Conservation (phyloP, 2,888 invertebrate genomes). For the Rhogogaster chlorosoma region DNA sequence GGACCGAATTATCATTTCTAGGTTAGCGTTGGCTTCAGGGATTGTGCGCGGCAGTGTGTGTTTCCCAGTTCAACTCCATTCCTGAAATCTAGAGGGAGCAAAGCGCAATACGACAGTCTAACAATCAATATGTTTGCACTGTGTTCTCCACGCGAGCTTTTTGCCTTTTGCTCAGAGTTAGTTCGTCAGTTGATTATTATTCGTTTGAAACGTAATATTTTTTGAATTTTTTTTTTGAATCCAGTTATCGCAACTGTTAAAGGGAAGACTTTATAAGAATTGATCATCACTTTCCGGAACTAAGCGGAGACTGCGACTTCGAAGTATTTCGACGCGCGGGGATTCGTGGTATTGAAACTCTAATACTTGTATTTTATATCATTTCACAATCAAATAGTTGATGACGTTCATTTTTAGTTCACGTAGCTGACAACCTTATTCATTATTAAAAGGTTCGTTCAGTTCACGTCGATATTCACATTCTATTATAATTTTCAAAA, state of each 20-base stretch:
- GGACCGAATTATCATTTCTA: constrained; percentile 64
- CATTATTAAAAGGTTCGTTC: not conserved
- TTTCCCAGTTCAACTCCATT: constrained; percentile 49
- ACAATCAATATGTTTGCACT: constrained; percentile 65
- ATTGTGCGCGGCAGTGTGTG: constrained; percentile 41
- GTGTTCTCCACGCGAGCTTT: constrained; percentile 57
- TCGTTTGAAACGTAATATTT: not conserved
- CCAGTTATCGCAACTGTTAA: not conserved
- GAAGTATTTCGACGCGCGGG: constrained; percentile 30
- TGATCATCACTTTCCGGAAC: not conserved
- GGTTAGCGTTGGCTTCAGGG: constrained; percentile 59
- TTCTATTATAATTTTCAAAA: not conserved
- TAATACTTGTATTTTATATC: not conserved
- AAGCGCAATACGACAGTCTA: constrained; percentile 49
- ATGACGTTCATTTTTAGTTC: not conserved
- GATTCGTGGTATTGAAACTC: constrained; percentile 34
- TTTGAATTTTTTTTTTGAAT: not conserved
- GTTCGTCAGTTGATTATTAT: constrained; percentile 19
- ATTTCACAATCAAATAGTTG: not conserved
- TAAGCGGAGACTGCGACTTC: not conserved
- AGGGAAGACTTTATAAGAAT: not conserved
- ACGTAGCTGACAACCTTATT: not conserved
- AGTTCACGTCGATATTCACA: not conserved
- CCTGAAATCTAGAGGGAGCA: constrained; percentile 25
- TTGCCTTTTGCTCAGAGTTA: constrained; percentile 38